These are phyloP conservation scores for Distichodus sexfasciatus DNA, from an alignment of 2,797 vertebrate genomes.

Conservation along the genomic window DNA sequence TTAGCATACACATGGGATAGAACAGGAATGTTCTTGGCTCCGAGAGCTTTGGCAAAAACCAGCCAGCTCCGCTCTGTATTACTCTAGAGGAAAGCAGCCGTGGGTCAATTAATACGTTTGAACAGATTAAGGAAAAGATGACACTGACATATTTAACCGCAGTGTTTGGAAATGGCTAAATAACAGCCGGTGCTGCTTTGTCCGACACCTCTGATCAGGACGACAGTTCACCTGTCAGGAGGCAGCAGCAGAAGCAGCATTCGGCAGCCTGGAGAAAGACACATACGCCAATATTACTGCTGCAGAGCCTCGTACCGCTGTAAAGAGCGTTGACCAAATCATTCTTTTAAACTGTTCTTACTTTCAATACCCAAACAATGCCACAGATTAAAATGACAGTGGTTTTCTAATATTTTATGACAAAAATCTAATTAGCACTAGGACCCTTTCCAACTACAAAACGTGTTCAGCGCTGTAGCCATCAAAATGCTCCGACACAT, in stretches of 20 bases:
- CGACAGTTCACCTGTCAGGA: background rate
- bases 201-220: background rate
- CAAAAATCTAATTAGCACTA: too few species aligned
- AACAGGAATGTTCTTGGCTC: slow-evolving; percentile 25
- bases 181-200: background rate
- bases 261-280: background rate
- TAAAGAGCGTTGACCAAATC: background rate
- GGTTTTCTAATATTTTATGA: too few species aligned
- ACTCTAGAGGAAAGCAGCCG: slow-evolving; percentile 59
- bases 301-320: background rate
- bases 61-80: slow-evolving; percentile 57
- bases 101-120: slow-evolving; percentile 60
- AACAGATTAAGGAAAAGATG: slow-evolving; percentile 57
- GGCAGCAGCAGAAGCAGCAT: background rate
- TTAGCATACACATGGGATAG: slow-evolving; percentile 16
- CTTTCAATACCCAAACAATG: too few species aligned
- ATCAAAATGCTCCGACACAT: too few species aligned
- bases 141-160: slow-evolving; percentile 18
- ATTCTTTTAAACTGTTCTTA: too few species aligned
- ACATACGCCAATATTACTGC: background rate
- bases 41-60: slow-evolving; percentile 54
- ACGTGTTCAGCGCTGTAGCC: too few species aligned
- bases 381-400: too few species aligned
- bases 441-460: too few species aligned
- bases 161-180: background rate